Conservation (phyloP, 2,888 invertebrate genomes). For the Trichogramma dendrolimi region DNA sequence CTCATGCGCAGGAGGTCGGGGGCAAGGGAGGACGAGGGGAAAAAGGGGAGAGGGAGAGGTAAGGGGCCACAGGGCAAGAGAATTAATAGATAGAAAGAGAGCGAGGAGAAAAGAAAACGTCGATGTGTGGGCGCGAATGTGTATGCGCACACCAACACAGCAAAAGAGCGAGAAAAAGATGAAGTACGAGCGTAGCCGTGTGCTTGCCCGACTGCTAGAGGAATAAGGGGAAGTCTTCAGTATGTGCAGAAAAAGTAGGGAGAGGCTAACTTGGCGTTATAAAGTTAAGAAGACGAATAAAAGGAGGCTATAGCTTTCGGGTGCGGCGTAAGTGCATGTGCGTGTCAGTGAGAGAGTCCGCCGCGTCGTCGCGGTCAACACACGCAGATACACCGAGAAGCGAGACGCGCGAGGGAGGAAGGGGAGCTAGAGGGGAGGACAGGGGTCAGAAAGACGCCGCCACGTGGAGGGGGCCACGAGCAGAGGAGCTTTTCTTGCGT, state of each 20-base stretch:
- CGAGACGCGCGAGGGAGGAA: neutral
- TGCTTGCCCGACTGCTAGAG: conserved; percentile 13
- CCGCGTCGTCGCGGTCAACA: neutral
- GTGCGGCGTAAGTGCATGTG: neutral
- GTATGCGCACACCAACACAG: neutral
- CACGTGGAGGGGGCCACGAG: neutral
- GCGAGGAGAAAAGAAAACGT: conserved; percentile 14
- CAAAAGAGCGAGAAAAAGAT: conserved; percentile 23
- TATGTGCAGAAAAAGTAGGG: neutral
- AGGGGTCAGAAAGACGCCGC: neutral
- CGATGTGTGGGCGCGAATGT: conserved; percentile 17
- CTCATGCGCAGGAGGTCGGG: neutral
- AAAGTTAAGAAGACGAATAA: conserved; percentile 17
- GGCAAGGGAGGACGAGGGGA: neutral
- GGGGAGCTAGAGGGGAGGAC: neutral
- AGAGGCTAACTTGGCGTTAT: conserved; percentile 12
- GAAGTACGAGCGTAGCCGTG: conserved; percentile 13
- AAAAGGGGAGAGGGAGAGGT: neutral
- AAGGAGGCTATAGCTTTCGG: conserved; percentile 16
- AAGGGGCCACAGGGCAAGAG: neutral
- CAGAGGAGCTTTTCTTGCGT: too few relatives aligned
- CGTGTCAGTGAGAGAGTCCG: neutral
- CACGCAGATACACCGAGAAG: neutral
- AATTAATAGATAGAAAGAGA: conserved; percentile 14
- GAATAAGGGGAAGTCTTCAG: too few relatives aligned